Base-by-base conservation (phyloP, 2,797 vertebrate genomes). In the Gadopsis marmoratus region DNA sequence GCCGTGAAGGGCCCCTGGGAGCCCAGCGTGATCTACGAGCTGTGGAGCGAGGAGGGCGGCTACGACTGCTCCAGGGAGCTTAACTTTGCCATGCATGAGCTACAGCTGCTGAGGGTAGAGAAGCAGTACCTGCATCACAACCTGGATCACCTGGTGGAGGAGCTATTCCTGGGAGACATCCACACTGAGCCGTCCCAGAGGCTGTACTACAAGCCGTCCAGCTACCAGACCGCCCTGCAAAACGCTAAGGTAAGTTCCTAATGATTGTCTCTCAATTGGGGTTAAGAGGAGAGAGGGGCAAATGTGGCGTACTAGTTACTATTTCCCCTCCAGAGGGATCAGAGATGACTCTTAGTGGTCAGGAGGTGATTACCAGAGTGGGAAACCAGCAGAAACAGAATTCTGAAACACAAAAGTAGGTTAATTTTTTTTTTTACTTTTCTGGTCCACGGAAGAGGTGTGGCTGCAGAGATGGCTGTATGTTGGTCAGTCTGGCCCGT, bases 61-160 rank as follows among this genome's bases (percentile, higher is more conserved):
- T 95, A 93, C 0, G 96, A 97, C 90, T 98, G 97, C 89, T 96
- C 96, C 66, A 93, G 92, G 66, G 97, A 96, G 29, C 93, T 99
- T 66, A 97, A 97, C 94, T 98, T 99, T 48, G 96, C 97, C 91
- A 98, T 99, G 97, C 98, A 99, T 0, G 98, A 99, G 87, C 96
- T 99, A 78, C 97, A 99, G 89, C 96, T 99, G 79, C 95, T 99
- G 83, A 93, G 98, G 0, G 96, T 97, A 59, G 98, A 99, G 93
- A 99, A 97, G 92, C 97, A 98, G 87, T 97, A 99, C 84, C 91
- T 96, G 73, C 97, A 97, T 58, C 96, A 97, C 89, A 96, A 97
- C 91, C 92, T 96, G 78, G 98, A 98, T 77, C 97, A 97, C 84
- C 92, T 98, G 70, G 96, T 99, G 72, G 97, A 99, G 92, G 98